Conservation (phyloP, 2,113 vertebrate species). For the Motacilla alba region DNA sequence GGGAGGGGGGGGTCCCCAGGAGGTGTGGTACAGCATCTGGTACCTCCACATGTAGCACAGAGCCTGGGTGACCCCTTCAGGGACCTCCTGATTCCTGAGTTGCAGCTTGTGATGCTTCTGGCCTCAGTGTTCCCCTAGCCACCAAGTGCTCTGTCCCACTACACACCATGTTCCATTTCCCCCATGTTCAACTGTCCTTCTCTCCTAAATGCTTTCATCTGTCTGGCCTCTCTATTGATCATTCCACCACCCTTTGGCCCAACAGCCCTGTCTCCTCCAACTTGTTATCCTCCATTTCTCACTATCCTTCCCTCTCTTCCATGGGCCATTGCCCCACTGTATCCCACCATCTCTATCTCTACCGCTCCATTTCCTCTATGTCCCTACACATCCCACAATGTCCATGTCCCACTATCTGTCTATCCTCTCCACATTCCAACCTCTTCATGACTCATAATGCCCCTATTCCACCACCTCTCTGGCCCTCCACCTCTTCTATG, state of each 20-base stretch:
- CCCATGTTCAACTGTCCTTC: background rate
- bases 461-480: background rate
- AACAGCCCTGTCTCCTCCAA: background rate
- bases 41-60: background rate
- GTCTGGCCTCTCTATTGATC: rapidly evolving
- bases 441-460: background rate
- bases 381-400: background rate
- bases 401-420: background rate
- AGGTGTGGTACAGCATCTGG: background rate
- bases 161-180: background rate
- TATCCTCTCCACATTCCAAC: background rate
- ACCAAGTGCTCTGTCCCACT: background rate
- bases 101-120: background rate
- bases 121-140: background rate
- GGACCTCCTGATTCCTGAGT: background rate
- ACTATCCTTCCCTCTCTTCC: background rate
- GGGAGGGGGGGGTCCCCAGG: background rate
- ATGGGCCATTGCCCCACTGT: rapidly evolving
- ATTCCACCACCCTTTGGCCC: background rate
- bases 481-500: background rate
- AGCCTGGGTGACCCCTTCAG: background rate
- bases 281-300: background rate
- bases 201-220: background rate
- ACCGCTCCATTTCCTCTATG: background rate
- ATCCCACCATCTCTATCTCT: background rate